Evolutionary conservation across 2,113 vertebrate species (phyloP).

Genomic region (Odontesthes bonariensis): DNA sequence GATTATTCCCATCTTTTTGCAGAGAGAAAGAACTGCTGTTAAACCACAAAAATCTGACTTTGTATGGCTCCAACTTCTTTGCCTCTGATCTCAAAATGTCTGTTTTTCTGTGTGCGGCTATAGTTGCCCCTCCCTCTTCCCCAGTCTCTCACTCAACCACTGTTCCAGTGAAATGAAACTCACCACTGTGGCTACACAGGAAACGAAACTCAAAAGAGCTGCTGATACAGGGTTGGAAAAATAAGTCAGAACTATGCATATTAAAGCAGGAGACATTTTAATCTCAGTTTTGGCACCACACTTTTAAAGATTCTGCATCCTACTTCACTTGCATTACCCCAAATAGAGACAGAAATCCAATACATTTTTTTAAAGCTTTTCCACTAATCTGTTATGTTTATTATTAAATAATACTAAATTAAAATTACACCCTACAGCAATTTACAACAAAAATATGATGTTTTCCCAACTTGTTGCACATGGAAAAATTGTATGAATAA

Average conservation of each 20-base stretch:
- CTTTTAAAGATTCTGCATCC: not conserved
- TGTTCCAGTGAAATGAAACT: conserved; percentile 26
- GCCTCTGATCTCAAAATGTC: not conserved
- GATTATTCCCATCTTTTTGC: conserved; percentile 18
- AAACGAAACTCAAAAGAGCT: not conserved
- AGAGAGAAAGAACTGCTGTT: not conserved
- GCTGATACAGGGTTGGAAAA: not conserved
- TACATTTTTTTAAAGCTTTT: no score
- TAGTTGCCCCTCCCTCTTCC: not conserved
- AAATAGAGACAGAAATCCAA: not conserved
- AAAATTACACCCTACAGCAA: no score
- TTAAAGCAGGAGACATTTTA: not conserved
- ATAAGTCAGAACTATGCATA: not conserved
- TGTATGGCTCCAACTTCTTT: not conserved
- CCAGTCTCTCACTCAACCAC: accelerated
- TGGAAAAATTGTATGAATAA: no score
- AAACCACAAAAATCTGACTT: not conserved
- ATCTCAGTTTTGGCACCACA: not conserved
- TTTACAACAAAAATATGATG: no score
- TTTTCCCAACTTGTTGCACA: no score
- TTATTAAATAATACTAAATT: no score
- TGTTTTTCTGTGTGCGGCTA: not conserved
- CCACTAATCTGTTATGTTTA: no score
- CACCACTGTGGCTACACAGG: not conserved
- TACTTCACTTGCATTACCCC: not conserved